These are phyloP conservation scores for Kradibia gibbosae DNA, from an alignment of 1,140 invertebrate genomes.

Conservation along the genomic window DNA sequence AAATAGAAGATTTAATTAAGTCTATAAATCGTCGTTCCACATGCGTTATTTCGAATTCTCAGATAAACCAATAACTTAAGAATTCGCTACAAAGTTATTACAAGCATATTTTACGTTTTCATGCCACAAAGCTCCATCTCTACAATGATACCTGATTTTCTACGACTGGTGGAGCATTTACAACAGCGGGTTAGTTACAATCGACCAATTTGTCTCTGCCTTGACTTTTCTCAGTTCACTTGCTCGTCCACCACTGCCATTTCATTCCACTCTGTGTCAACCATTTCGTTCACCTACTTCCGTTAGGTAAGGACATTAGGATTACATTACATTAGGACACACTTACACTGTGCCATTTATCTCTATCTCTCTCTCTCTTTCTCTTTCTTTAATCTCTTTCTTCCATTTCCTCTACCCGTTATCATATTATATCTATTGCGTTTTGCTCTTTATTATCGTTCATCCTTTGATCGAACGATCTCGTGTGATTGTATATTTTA, in stretches of 20 bases:
- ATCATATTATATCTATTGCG: neutral
- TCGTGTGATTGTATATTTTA: neutral
- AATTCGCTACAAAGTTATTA: constrained; percentile 31
- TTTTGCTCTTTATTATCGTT: neutral
- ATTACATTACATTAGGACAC: too few relatives aligned
- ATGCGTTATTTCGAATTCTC: constrained; percentile 38
- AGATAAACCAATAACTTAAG: constrained; percentile 35
- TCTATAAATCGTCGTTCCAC: constrained; percentile 25
- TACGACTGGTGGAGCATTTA: neutral
- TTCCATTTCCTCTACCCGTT: neutral
- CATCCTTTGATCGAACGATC: neutral
- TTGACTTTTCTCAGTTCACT: constrained; percentile 17
- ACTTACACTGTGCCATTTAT: neutral
- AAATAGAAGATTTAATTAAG: constrained; percentile 39
- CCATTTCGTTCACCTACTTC: constrained; percentile 1
- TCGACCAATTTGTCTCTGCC: constrained; percentile 46
- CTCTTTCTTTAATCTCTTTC: neutral
- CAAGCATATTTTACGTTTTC: constrained; percentile 26
- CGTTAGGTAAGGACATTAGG: too few relatives aligned
- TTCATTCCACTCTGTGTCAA: too few relatives aligned
- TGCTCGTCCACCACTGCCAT: neutral
- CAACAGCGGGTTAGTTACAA: constrained; percentile 27
- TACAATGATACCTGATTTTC: constrained; percentile 35
- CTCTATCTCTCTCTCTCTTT: neutral
- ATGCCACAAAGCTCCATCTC: constrained; percentile 25